These are phyloP conservation scores for Graptemys geographica DNA, from an alignment of 2,797 vertebrate species.

Conservation along the genomic window DNA sequence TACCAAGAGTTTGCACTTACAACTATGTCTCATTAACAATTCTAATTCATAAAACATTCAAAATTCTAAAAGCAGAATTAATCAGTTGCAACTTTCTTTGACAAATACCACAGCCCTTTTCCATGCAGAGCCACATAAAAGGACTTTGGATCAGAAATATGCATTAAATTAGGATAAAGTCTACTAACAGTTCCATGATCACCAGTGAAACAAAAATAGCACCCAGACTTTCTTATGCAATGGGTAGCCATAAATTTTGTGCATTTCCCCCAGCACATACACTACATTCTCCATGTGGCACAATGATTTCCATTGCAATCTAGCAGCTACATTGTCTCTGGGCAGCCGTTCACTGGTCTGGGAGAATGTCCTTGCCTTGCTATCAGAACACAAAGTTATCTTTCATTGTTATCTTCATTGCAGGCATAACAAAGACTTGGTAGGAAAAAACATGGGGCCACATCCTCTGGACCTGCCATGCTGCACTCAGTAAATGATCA, in stretches of 20 bases:
- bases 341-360: slow-evolving; percentile 61
- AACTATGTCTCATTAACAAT: slow-evolving; percentile 68
- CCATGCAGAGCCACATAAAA: slow-evolving; percentile 77
- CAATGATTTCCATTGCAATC: slow-evolving; percentile 64
- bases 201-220: slow-evolving; percentile 77
- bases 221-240: slow-evolving; percentile 74
- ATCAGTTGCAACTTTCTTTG: slow-evolving; percentile 66
- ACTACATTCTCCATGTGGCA: slow-evolving; percentile 56
- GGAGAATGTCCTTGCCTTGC: slow-evolving; percentile 44
- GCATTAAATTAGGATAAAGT: slow-evolving; percentile 79
- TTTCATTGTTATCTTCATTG: slow-evolving; percentile 45
- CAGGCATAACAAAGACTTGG: slow-evolving; percentile 34
- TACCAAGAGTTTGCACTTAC: slow-evolving; percentile 37
- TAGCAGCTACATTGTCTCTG: slow-evolving; percentile 42
- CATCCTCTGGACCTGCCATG: background rate
- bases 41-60: slow-evolving; percentile 75
- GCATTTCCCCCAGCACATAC: slow-evolving; percentile 53
- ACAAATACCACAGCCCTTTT: slow-evolving; percentile 76
- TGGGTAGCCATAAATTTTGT: slow-evolving; percentile 72
- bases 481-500: background rate
- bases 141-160: slow-evolving; percentile 73
- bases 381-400: slow-evolving; percentile 50
- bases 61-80: slow-evolving; percentile 77
- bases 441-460: background rate
- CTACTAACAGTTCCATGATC: slow-evolving; percentile 74